Base-by-base conservation (phyloP, 2,797 vertebrate species). In the Geotrypetes seraphini region DNA sequence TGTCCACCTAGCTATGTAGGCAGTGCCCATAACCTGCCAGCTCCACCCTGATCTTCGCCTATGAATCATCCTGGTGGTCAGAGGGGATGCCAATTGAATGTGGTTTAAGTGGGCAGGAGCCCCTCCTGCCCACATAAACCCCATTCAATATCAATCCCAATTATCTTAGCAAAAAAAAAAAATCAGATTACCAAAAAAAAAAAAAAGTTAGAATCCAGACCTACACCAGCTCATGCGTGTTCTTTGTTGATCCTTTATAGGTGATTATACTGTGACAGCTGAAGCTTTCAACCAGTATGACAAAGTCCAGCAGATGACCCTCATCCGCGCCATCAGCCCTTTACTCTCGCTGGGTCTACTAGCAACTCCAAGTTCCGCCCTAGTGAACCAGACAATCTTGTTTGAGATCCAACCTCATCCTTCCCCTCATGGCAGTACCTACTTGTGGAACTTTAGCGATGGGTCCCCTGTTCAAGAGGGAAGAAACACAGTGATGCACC, bases 381-480 rank as follows among this genome's bases (percentile, higher is more conserved):
- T 42, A 4, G 47, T 78, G 29, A 47, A 64, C 24, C 52, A 72
- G n/a, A 43, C 39, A 5, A 16, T 82, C 16, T 7, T 38, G 12
- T 61, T 89, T 19, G 63, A 79, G 38, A 74, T 69, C 3, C 43
- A 45, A 1, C 22, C 56, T 7, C 37, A 56, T 25, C 81, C 84
- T 2, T 61, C 66, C 4, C 5, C 31, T 9, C 33, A 43, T 3
- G 47, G 43, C 9, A 30, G 70, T 2, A 4, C 59, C 22, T 83
- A 77, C 41, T 66, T 28, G 0, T 87, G 84, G 84, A 54, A 75
- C 37, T 85, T 86, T 39, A 69, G 56, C 1, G 79, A 84, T 6
- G 38, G 51, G 12, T 68, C 75, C 7, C 12, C 43, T n/a, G 11
- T 37, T 13, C 16, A 60, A 15, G 55, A 40, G 20, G 53, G 47